Evolutionary conservation across 2,113 vertebrate genomes (phyloP).

Genomic region (Nesoenas mayeri): DNA sequence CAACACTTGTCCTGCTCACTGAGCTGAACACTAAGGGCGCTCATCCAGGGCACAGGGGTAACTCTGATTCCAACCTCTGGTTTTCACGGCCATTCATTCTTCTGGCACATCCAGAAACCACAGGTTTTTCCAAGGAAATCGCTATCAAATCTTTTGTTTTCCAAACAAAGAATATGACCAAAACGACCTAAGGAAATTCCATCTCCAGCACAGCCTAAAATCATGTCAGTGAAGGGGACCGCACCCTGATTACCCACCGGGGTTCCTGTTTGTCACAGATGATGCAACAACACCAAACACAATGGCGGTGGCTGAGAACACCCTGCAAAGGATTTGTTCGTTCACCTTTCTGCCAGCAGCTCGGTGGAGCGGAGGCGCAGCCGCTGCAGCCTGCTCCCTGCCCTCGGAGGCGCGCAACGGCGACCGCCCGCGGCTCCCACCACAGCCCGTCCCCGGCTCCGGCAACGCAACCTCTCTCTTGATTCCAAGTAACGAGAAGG

Average conservation of each 20-base stretch:
- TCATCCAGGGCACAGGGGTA: not conserved
- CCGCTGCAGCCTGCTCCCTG: not conserved
- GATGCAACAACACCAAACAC: not conserved
- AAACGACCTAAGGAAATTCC: not conserved
- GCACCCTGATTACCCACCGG: not conserved
- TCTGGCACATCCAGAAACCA: not conserved
- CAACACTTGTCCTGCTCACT: not conserved
- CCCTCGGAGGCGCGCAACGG: no score
- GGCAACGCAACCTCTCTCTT: not conserved
- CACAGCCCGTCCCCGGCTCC: not conserved
- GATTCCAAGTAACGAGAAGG: not conserved
- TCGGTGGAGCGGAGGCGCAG: not conserved
- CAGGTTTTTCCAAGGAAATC: not conserved
- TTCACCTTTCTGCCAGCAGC: not conserved
- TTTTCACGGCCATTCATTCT: not conserved
- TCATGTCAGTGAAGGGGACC: not conserved
- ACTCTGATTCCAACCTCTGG: not conserved
- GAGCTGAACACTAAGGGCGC: not conserved
- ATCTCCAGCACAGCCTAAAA: not conserved
- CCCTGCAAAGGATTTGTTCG: not conserved
- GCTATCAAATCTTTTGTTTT: not conserved
- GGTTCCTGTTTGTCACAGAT: not conserved
- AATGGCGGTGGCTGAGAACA: not conserved
- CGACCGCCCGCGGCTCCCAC: no score
- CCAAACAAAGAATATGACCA: not conserved